Evolutionary conservation across 2,113 vertebrate species (phyloP).

Genomic region (Dicaeum eximium): DNA sequence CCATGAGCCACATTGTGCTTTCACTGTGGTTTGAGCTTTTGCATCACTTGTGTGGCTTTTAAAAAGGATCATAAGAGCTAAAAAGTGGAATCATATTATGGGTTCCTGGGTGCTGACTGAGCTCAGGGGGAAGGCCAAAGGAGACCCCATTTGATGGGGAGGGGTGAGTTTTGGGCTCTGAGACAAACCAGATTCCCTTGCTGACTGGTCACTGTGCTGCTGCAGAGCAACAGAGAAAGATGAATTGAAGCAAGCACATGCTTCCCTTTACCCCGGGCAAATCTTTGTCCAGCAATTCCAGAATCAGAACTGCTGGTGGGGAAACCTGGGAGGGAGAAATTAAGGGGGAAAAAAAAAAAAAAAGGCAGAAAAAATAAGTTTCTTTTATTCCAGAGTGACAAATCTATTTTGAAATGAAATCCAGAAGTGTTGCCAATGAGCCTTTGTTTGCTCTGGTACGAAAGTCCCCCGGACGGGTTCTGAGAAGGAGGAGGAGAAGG

Average conservation of each 20-base stretch:
- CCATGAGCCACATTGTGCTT: accelerated
- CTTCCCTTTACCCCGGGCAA: neutral
- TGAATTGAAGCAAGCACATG: neutral
- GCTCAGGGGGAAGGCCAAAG: neutral
- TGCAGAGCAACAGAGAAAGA: neutral
- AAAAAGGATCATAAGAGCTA: neutral
- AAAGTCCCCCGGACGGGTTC: neutral
- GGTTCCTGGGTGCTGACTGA: neutral
- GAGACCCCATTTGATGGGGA: neutral
- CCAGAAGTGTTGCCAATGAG: slow-evolving; percentile 73
- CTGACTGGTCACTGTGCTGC: neutral
- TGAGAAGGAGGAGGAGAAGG: neutral
- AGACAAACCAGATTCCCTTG: neutral
- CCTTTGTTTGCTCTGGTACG: slow-evolving; percentile 69
- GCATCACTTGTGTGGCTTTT: neutral
- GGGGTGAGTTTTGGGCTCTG: neutral
- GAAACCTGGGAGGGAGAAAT: slow-evolving; percentile 40
- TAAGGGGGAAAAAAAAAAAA: neutral
- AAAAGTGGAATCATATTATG: neutral
- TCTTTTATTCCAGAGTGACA: slow-evolving; percentile 67
- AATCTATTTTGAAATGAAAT: slow-evolving; percentile 69
- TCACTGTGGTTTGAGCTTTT: neutral
- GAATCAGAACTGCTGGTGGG: neutral
- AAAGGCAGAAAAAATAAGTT: slow-evolving; percentile 59
- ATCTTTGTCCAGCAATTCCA: neutral